Base-by-base conservation (phyloP, 2,888 invertebrate species). In the Agonopterix subpropinquella region DNA sequence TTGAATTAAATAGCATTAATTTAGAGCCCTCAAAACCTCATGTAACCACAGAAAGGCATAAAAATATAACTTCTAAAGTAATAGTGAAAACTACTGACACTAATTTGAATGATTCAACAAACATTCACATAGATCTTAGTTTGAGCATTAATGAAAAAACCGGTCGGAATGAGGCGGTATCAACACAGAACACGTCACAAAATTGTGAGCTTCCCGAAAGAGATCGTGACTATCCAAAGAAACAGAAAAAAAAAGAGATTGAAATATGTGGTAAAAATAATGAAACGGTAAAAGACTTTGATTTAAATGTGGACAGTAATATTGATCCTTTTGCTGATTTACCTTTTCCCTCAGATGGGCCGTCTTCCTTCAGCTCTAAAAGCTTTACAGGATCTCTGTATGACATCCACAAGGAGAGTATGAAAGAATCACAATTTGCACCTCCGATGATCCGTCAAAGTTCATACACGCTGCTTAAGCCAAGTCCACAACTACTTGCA, bases 391-490 rank as follows among this genome's bases (percentile, higher is more conserved):
- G 89, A 1, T 89, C 89, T n/a, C 70, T 89, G 0, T 80, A 81
- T 55, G 77, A 89, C 54, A 70, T 89, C 47, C 77, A 85, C 49
- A 74, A 71, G 9, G 78, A 80, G 8, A 76, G 76, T 56, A 53
- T 65, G 2, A 82, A 73, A 57, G 73, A 67, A 1, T 53, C 67
- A 1, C 62, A 70, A 49, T 53, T 52, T 10, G 50, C 49, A 45
- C 77, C 87, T 4, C 77, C 81, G 57, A 73, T 94, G 49, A 86
- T 92, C 9, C 89, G 95, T 47, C 94, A 94, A 64, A 92, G 93
- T 53, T 96, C 96, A 0, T 96, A 96, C 65, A 93, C 94, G 1
- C 76, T 96, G 44, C 92, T 95, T 0, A 86, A 90, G 15, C 96
- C 96, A 0, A 95, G 96, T 65, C 94, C 94, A 1, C 91, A 92